phyloP scores from a whole-genome alignment of 2,113 vertebrate genomes.

The Pitta sordida region DNA sequence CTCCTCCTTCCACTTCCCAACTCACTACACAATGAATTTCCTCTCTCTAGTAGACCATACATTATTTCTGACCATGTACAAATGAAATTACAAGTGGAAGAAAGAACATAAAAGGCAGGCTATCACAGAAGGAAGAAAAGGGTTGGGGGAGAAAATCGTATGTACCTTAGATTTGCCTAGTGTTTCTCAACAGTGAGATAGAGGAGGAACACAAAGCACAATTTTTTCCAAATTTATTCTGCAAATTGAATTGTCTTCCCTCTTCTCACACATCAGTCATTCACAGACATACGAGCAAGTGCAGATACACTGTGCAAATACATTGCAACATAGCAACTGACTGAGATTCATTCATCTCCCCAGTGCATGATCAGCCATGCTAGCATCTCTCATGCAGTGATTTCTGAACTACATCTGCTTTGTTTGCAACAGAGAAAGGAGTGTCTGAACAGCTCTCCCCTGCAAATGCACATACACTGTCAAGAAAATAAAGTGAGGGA shows the following conservation, averaged over 20 bases:
- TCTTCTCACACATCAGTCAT: background rate
- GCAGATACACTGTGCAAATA: background rate
- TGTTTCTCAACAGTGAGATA: background rate
- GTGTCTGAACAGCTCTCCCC: background rate
- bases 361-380: background rate
- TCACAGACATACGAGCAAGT: background rate
- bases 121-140: background rate
- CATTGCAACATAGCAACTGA: background rate
- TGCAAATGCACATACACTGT: background rate
- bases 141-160: fast-evolving
- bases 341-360: background rate
- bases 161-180: background rate
- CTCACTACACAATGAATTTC: background rate
- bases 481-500: background rate
- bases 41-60: background rate
- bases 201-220: background rate
- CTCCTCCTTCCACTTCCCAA: background rate
- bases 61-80: background rate
- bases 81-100: background rate
- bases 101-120: background rate
- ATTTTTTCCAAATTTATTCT: background rate
- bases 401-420: background rate
- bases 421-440: background rate
- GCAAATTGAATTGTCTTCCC: background rate
- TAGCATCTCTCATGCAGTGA: background rate